phyloP scores from a whole-genome alignment of 2,113 vertebrate species.

The Pantherophis guttatus region DNA sequence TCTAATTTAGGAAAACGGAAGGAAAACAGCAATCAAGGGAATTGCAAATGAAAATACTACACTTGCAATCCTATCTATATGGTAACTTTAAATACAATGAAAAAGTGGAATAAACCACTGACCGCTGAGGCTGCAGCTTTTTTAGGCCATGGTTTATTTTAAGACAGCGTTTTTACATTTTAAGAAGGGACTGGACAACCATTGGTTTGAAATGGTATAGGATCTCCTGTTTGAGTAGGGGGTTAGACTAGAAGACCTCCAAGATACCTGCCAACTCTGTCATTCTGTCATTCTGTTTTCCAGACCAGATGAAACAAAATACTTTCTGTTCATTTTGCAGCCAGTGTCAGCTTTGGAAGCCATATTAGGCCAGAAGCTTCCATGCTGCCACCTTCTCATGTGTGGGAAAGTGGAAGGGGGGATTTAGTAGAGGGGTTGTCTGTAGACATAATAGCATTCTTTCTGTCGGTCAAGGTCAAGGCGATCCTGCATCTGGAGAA shows the following conservation, averaged over 20 bases:
- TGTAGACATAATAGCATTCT: too few species aligned
- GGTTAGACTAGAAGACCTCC: too few species aligned
- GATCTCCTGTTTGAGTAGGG: too few species aligned
- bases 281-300: neutral
- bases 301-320: constrained; percentile 19
- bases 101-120: constrained; percentile 25
- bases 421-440: too few species aligned
- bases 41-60: neutral
- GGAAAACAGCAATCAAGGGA: neutral
- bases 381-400: too few species aligned
- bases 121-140: neutral
- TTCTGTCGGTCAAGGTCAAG: too few species aligned
- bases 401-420: too few species aligned
- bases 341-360: neutral
- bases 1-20: neutral
- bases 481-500: too few species aligned
- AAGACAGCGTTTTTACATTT: constrained; percentile 5
- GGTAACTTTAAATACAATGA: neutral
- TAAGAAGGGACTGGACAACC: too few species aligned
- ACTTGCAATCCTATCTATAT: neutral
- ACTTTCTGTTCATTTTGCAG: constrained; percentile 28
- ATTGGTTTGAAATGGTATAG: too few species aligned
- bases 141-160: constrained; percentile 32
- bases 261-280: too few species aligned
- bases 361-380: too few species aligned